phyloP scores from a whole-genome alignment of 2,113 vertebrate species.

The Labrus mixtus region DNA sequence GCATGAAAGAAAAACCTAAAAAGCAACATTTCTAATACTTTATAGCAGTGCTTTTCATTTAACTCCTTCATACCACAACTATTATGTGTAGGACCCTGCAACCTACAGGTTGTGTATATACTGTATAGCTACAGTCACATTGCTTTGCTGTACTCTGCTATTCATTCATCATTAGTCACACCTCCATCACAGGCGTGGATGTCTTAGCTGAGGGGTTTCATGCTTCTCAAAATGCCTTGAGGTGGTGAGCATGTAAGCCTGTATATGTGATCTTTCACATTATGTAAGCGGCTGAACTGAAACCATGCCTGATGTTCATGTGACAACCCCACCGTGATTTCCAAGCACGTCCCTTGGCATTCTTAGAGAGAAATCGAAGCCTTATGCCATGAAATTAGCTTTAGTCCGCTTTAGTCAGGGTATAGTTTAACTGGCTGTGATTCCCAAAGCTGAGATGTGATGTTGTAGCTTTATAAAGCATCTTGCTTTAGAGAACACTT shows the following conservation, averaged over 20 bases:
- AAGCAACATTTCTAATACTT: not conserved
- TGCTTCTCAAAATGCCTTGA: slow-evolving; percentile 29
- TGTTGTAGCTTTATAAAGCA: slow-evolving; percentile 16
- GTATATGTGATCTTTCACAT: slow-evolving; percentile 25
- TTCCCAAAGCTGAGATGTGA: slow-evolving; percentile 8
- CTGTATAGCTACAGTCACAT: not conserved
- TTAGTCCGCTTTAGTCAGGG: slow-evolving; percentile 38
- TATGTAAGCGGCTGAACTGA: slow-evolving; percentile 27
- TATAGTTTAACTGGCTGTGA: slow-evolving; percentile 1
- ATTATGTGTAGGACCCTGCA: not conserved
- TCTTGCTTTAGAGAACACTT: slow-evolving; percentile 2
- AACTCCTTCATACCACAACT: not conserved
- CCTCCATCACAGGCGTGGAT: slow-evolving; percentile 10
- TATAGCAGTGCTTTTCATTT: not conserved
- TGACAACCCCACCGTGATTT: slow-evolving; percentile 7
- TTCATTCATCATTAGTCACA: slow-evolving; percentile 40
- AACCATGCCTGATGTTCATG: slow-evolving; percentile 20
- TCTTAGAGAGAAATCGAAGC: slow-evolving; percentile 34
- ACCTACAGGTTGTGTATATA: slow-evolving; percentile 7
- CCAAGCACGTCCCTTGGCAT: slow-evolving; percentile 3
- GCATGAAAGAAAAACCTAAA: not conserved
- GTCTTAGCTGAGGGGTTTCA: slow-evolving; percentile 12
- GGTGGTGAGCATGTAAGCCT: slow-evolving; percentile 7
- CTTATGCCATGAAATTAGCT: slow-evolving; percentile 42
- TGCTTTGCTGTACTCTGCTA: not conserved